Percentiles rank a stretch among this genome's conserved stretches.
These are phyloP conservation scores for Cataglyphis livida DNA, from an alignment of 2,888 invertebrate species.

Conservation along the genomic window DNA sequence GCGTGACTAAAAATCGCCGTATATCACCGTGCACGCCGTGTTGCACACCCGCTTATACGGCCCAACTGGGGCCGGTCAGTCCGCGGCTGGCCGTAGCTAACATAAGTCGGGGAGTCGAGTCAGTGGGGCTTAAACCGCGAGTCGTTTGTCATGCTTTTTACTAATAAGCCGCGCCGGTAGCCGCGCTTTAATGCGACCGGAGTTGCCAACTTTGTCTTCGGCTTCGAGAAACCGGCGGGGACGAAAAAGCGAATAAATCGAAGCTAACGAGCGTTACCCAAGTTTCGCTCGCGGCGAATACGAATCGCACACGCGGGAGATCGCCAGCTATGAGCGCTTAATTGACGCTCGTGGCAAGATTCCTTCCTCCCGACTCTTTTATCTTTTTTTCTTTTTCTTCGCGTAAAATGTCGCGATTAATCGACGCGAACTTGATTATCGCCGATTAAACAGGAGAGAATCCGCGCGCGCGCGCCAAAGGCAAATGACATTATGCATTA, in stretches of 20 bases:
- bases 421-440: conserved; percentile 27
- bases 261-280: conserved; percentile 52
- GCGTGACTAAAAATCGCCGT: conserved; percentile 83
- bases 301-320: conserved; percentile 47
- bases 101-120: conserved; percentile 73
- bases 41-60: conserved; percentile 76
- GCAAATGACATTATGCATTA: background rate
- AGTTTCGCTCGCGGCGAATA: conserved; percentile 43
- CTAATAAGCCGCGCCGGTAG: conserved; percentile 79
- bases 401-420: conserved; percentile 31
- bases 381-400: background rate
- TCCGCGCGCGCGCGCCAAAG: background rate
- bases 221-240: conserved; percentile 53
- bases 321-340: conserved; percentile 21
- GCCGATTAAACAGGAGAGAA: conserved; percentile 16
- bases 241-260: conserved; percentile 54
- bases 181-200: conserved; percentile 72
- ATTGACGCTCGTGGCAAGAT: conserved; percentile 29
- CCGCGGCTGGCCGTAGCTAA: conserved; percentile 68
- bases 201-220: conserved; percentile 63
- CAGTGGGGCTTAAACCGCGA: conserved; percentile 77
- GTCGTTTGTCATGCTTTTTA: conserved; percentile 83
- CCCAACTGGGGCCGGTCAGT: conserved; percentile 77
- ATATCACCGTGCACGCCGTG: conserved; percentile 78
- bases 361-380: background rate